Conservation (phyloP, 2,113 vertebrate species). For the Ictidomys tridecemlineatus region DNA sequence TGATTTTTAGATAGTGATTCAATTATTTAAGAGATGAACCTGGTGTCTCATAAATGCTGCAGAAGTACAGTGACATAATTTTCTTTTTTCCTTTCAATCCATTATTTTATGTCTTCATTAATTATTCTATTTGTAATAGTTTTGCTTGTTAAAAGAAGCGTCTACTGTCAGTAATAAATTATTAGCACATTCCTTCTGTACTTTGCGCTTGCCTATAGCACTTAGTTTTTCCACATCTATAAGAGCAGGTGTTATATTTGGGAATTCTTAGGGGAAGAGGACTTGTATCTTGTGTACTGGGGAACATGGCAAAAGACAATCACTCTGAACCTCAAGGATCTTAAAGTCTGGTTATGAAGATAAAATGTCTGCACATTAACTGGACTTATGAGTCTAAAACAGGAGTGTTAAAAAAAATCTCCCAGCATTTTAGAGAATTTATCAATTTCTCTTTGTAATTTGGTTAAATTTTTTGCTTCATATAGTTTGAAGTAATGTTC, state of each 20-base stretch:
- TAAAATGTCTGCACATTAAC: not conserved
- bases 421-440: not conserved
- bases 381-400: not conserved
- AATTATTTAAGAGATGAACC: conserved; percentile 52
- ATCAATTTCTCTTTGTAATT: conserved; percentile 25
- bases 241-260: not conserved
- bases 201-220: not conserved
- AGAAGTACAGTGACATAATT: conserved; percentile 13
- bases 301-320: not conserved
- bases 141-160: conserved; percentile 58
- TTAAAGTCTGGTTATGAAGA: not conserved
- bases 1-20: conserved; percentile 41
- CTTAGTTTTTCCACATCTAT: not conserved
- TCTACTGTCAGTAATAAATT: conserved; percentile 35
- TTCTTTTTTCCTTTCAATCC: conserved; percentile 35
- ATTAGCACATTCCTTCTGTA: conserved; percentile 8
- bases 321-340: not conserved
- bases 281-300: not conserved
- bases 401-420: not conserved
- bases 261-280: not conserved
- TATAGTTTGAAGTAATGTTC: not conserved
- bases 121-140: conserved; percentile 51
- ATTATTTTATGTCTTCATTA: conserved; percentile 68
- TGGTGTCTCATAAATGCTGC: conserved; percentile 49
- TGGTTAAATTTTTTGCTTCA: conserved; percentile 30